These are phyloP conservation scores for Pegoplata infirma DNA, from an alignment of 2,888 invertebrate genomes.

Conservation along the genomic window DNA sequence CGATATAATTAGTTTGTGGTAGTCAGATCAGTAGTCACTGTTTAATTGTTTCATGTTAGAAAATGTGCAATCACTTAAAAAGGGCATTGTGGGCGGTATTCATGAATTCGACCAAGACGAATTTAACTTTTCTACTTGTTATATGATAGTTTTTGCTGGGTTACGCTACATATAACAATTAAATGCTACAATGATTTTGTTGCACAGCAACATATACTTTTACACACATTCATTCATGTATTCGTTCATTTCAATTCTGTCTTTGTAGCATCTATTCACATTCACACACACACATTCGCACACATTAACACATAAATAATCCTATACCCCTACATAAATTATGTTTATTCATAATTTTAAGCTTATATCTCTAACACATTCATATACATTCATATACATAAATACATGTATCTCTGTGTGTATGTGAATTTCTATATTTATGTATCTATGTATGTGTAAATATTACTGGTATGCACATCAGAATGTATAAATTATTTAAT, in stretches of 20 bases:
- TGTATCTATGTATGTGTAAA: background rate
- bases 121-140: too few relatives aligned
- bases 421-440: background rate
- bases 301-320: background rate
- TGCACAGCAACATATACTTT: background rate
- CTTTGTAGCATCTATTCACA: background rate
- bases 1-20: too few relatives aligned
- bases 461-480: background rate
- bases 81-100: too few relatives aligned
- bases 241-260: background rate
- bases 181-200: slow-evolving; percentile 51
- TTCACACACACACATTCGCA: background rate
- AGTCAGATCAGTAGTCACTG: too few relatives aligned
- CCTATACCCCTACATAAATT: slow-evolving; percentile 18
- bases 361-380: background rate
- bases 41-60: too few relatives aligned
- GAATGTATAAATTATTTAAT: slow-evolving; percentile 52
- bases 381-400: too few relatives aligned
- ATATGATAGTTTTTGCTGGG: too few relatives aligned
- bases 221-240: background rate
- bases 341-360: slow-evolving; percentile 23
- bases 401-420: background rate
- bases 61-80: too few relatives aligned
- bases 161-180: slow-evolving; percentile 49
- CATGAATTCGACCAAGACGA: too few relatives aligned